A percentile compares a stretch with the other conserved stretches of the same genome.
These are phyloP conservation scores for Scylla paramamosain DNA, from an alignment of 1,140 invertebrate species.

Conservation along the genomic window DNA sequence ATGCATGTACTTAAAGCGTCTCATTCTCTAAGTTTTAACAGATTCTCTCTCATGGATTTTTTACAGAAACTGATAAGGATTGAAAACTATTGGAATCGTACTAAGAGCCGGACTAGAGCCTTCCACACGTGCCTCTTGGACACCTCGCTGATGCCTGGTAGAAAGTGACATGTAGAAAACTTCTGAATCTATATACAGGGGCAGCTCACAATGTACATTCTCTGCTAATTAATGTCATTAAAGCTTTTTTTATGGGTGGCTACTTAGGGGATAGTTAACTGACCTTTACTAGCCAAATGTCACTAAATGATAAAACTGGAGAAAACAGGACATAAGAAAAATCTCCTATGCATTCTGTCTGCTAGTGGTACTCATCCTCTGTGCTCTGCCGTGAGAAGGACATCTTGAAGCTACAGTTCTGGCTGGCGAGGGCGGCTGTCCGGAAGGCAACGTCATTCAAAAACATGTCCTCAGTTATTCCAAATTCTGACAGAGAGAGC, in stretches of 20 bases:
- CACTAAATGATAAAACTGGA: neutral
- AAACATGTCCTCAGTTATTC: conserved; percentile 69
- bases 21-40: neutral
- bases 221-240: neutral
- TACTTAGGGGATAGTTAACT: neutral
- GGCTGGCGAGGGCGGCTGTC: conserved; percentile 71
- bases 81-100: neutral
- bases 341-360: neutral
- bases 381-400: conserved; percentile 69
- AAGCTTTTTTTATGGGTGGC: neutral
- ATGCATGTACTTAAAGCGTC: neutral
- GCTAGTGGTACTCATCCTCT: conserved; percentile 73
- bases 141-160: neutral
- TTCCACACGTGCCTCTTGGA: neutral
- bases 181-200: neutral
- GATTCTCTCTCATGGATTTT: neutral
- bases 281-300: neutral
- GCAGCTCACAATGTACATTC: conserved; percentile 1
- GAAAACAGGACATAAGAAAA: neutral
- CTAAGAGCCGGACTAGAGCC: neutral
- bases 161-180: neutral
- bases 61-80: neutral
- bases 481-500: conserved; percentile 64
- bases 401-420: conserved; percentile 74
- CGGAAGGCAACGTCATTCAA: conserved; percentile 73